Evolutionary conservation across 2,888 invertebrate species (phyloP), one percentile per base, ranked within the genome.

Genomic region (Parascotia fuliginaria): DNA sequence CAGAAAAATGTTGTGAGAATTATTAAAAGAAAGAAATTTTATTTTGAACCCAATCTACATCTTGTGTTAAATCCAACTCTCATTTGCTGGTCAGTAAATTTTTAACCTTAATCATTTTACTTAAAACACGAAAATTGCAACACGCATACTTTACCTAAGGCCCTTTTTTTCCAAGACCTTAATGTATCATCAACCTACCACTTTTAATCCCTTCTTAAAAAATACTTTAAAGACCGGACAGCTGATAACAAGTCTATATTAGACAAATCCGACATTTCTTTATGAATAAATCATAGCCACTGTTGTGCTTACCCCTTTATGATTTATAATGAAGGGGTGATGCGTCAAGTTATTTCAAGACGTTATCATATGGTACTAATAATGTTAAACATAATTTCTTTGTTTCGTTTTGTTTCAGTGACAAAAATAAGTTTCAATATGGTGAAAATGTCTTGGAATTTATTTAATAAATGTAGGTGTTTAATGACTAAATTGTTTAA

Each of bases 301-400:
- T 78, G 73, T 62, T 60, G 48, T 60, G 55, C 60, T 54, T 52
- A 67, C 65, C 73, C 76, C 27, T 42, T 65, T 73, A 74, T 77
- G 78, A 85, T 85, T 82, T 78, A 83, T 70, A 69, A 65, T 45
- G 60, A 70, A 73, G 69, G 78, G 78, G 75, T 60, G 63, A 48
- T 43, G 32, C 45, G 55, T 54, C 55, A 50, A 41, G 39, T 45
- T 66, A 62, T 72, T 60, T 55, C 45, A 5, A 55, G 53, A 47
- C 48, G 32, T 45, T 59, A 63, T 73, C 74, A 71, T 47, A 54
- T 71, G 74, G 63, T 63, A 40, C 57, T 59, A 63, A 72, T 71
- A 56, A 56, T 22, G 22, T 54, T 70, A 57, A 61, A 65, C n/a
- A n/a, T 60, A 57, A 55, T 34, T 38, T 42, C 42, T 60, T 60